A percentile compares a stretch with the other conserved stretches of the same genome.
These are phyloP conservation scores for Paedocypris micromegethes DNA, from an alignment of 2,797 vertebrate genomes.

Conservation along the genomic window DNA sequence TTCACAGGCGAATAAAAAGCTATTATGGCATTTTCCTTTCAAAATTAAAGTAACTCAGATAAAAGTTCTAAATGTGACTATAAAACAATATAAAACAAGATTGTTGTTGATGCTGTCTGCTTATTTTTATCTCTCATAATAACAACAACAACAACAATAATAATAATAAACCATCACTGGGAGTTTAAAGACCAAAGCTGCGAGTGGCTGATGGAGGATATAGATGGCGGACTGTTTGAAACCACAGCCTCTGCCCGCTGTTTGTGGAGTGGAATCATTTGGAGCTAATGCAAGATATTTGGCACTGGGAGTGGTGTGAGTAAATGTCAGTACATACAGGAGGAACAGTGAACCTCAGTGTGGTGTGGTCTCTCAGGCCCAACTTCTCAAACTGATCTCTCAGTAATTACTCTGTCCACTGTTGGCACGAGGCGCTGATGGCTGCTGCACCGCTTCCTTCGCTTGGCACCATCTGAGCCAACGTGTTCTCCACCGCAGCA, in stretches of 20 bases:
- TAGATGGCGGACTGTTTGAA: slow-evolving; percentile 9
- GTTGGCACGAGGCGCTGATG: slow-evolving; percentile 31
- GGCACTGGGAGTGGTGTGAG: slow-evolving; percentile 24
- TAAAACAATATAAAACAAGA: too few species aligned
- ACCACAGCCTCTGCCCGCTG: slow-evolving; percentile 4
- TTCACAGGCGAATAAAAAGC: too few species aligned
- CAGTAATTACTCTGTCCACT: slow-evolving; percentile 37
- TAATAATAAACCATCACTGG: slow-evolving; percentile 15
- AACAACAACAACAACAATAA: too few species aligned
- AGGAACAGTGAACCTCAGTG: slow-evolving; percentile 39
- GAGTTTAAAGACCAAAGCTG: slow-evolving; percentile 64
- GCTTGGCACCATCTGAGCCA: slow-evolving; percentile 23
- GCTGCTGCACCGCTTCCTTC: slow-evolving; percentile 32
- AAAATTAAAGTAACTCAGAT: too few species aligned
- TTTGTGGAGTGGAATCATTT: slow-evolving; percentile 28
- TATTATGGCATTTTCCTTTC: too few species aligned
- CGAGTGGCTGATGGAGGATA: slow-evolving; percentile 46
- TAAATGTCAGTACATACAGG: slow-evolving; percentile 35
- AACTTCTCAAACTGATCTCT: slow-evolving; percentile 35
- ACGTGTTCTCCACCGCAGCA: slow-evolving; percentile 6
- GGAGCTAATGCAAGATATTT: slow-evolving; percentile 28
- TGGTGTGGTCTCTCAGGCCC: slow-evolving; percentile 36
- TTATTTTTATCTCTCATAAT: too few species aligned
- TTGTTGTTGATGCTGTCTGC: too few species aligned
- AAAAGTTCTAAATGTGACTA: too few species aligned